Base-by-base conservation (phyloP, 53 echinoderm and acorn worm genomes). In the Holothuria leucospilota region DNA sequence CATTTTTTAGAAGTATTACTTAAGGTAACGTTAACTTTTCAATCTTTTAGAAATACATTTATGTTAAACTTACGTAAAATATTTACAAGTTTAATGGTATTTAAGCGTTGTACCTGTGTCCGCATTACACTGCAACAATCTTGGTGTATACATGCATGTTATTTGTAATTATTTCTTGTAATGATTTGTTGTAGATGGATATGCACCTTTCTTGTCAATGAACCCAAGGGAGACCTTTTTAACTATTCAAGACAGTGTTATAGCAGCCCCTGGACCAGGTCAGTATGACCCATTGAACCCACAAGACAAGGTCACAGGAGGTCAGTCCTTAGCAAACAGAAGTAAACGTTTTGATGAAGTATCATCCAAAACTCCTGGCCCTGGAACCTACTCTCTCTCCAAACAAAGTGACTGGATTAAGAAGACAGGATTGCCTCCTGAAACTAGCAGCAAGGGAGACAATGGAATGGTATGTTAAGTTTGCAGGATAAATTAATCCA, bases 241-340 rank as follows among this genome's bases (percentile, higher is more conserved):
- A 28, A 88, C 85, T 7, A 85, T 98, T 39, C 95, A 93, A 42
- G 98, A 98, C 78, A 89, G 82, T 21, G 98, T 95, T 23, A 98
- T 98, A 20, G 98, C 98, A 58, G 98, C 98, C 46, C 98, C 98
- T 21, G 98, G 98, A 6, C 98, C 98, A 4, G 98, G 98, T 30
- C 98, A 98, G 34, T 98, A 98, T 28, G 98, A 98, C 63, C 98
- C 95, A 16, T 14, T 27, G 0, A 79, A 81, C 16, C 49, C 72
- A 69, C 59, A 90, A 51, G 59, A 70, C 63, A 90, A 68, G 67
- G 93, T 98, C 73, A 90, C 41, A 0, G 98, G 98, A 0, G 98
- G 98, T 63, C 91, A 85, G 20, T 91, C 98, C 6, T 91, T 98
- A 18, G 98, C 98, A 41, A 98, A 98, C 90, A 85, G 82, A 58